Base-by-base conservation (phyloP, 2,888 invertebrate genomes). In the Fragum sueziense region DNA sequence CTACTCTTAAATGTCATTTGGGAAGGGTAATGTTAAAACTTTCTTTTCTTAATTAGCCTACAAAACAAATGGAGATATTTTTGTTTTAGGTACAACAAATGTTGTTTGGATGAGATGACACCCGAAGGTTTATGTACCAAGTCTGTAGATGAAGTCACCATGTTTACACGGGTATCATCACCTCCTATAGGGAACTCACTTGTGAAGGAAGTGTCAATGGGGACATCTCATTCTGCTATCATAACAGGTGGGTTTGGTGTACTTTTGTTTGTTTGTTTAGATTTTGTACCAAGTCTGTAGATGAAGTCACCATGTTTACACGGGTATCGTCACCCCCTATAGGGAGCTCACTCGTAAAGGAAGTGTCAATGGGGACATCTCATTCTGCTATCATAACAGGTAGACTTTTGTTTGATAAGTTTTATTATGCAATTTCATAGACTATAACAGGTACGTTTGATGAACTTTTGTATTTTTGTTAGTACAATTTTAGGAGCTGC, bases 161-260 rank as follows among this genome's bases (percentile, higher is more conserved):
- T 77, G n/a, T 91, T 93, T 79, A 90, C 88, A 11, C 86, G 82
- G 29, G 87, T 91, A 14, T 70, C 83, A 37, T 88, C 90, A 27
- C 85, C 87, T 61, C 91, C 91, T 17, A 78, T 93, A 25, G 85
- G 78, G 33, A 84, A 82, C 27, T 71, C 88, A 54, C 67, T 84
- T 57, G 85, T 92, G 20, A 88, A 87, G 71, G 80, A 78, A 41
- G 92, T 91, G 34, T 90, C 92, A 47, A 88, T 92, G 78, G 93
- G 93, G 57, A 92, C 92, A 14, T 91, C 91, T 11, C 92, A 93
- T 80, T 87, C 91, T 37, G 91, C 91, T 27, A 87, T 91, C 17
- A 85, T 92, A 0, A 91, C 91, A 84, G 90, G 91, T 92, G 76
- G 14, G 14, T 25, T 22, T n/a, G n/a, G n/a, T n/a, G n/a, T n/a